A percentile compares a stretch with the other conserved stretches of the same genome.
Conservation (phyloP, 2,888 invertebrate genomes). For the Ethmia dodecea region DNA sequence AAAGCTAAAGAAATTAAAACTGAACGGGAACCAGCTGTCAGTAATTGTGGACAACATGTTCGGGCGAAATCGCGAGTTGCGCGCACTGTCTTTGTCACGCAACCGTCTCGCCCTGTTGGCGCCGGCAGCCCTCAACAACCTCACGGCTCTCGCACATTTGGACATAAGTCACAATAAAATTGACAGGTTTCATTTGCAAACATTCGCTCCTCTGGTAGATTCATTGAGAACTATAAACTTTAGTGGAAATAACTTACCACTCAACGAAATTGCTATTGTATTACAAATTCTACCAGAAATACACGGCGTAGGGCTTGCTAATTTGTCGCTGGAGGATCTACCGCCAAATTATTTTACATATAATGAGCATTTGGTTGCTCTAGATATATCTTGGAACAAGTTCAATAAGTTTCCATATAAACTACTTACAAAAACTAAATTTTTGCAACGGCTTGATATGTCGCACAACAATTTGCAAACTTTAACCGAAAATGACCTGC, state of each 20-base stretch:
- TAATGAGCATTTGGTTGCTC: constrained; percentile 77
- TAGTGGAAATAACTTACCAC: constrained; percentile 81
- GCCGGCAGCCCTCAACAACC: constrained; percentile 84
- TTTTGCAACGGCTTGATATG: constrained; percentile 81
- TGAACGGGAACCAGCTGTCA: constrained; percentile 88
- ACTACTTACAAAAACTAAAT: constrained; percentile 73
- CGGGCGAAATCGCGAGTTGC: constrained; percentile 73
- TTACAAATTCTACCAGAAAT: constrained; percentile 78
- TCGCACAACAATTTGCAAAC: constrained; percentile 85
- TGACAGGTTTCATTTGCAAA: constrained; percentile 80
- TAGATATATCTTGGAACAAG: constrained; percentile 87
- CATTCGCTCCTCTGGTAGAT: constrained; percentile 79
- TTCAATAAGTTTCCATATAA: constrained; percentile 77
- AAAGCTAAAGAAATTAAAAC: constrained; percentile 78
- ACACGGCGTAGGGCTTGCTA: constrained; percentile 76
- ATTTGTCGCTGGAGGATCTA: constrained; percentile 74
- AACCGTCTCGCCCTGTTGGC: constrained; percentile 87
- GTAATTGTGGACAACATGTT: constrained; percentile 86
- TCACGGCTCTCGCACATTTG: constrained; percentile 81
- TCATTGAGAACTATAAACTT: constrained; percentile 81
- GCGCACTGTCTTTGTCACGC: constrained; percentile 79
- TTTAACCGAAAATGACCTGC: constrained; percentile 75
- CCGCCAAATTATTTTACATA: constrained; percentile 78
- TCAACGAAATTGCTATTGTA: constrained; percentile 75
- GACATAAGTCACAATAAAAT: constrained; percentile 88